Conservation (phyloP, 1,140 invertebrate species). For the Bemisia tabaci region DNA sequence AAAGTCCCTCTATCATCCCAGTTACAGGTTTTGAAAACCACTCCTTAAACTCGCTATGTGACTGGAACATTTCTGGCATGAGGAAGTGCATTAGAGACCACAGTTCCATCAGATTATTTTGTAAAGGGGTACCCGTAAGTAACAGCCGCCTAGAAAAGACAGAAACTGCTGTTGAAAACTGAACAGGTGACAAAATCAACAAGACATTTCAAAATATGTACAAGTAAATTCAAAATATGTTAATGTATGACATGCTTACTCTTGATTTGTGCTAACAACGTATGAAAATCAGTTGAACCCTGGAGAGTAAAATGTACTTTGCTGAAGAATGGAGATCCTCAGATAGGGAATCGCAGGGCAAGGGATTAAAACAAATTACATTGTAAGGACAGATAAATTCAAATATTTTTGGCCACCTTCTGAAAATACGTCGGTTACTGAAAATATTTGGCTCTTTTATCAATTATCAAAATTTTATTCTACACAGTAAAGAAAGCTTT, state of each 20-base stretch:
- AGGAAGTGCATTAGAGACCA: slow-evolving; percentile 99
- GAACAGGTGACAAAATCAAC: no score
- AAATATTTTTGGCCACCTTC: no score
- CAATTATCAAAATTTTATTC: no score
- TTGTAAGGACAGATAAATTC: no score
- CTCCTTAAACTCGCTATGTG: slow-evolving; percentile 92
- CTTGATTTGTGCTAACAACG: no score
- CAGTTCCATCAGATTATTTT: slow-evolving; percentile 98
- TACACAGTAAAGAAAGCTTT: no score
- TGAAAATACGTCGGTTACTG: no score
- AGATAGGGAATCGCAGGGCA: neutral
- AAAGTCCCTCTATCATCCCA: slow-evolving; percentile 94
- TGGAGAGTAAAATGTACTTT: neutral
- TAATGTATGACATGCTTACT: no score
- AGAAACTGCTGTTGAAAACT: slow-evolving; percentile 20
- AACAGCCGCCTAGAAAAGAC: slow-evolving; percentile 58
- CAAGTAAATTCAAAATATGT: no score
- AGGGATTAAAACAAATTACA: slow-evolving; percentile 1
- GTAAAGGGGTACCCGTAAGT: slow-evolving; percentile 94
- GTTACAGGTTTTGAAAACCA: slow-evolving; percentile 99
- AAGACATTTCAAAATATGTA: no score
- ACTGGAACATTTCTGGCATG: slow-evolving; percentile 98
- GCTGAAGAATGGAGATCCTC: slow-evolving; percentile 4
- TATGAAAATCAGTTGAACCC: no score
- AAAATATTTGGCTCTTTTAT: no score